Percentiles rank a stretch among this genome's conserved stretches.
Conservation (phyloP, 2,113 vertebrate genomes). For the Odocoileus virginianus region DNA sequence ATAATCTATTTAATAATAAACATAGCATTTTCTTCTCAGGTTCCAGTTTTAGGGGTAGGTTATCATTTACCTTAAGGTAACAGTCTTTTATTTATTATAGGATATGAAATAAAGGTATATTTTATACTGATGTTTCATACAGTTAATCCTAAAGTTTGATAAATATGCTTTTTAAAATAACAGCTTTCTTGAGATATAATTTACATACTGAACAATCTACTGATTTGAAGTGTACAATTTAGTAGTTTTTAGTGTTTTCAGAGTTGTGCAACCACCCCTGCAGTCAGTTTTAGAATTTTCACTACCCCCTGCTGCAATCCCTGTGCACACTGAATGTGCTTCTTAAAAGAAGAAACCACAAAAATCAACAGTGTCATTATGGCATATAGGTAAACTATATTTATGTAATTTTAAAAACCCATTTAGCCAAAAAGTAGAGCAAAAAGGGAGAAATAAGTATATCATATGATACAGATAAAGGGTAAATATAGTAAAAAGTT, state of each 20-base stretch:
- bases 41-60: background rate
- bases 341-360: conserved; percentile 3
- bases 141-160: conserved; percentile 10
- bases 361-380: background rate
- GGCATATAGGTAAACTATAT: background rate
- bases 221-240: background rate
- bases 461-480: background rate
- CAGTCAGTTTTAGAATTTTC: background rate
- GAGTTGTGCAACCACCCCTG: background rate
- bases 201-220: background rate
- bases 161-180: conserved; percentile 3
- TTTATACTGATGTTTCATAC: background rate
- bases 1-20: background rate
- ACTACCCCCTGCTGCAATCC: background rate
- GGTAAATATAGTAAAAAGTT: background rate
- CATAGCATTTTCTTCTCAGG: background rate
- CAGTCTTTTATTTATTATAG: background rate
- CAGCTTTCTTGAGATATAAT: background rate
- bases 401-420: background rate
- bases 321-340: background rate
- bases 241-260: background rate
- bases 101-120: background rate
- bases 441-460: background rate
- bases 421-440: background rate
- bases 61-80: background rate